These are phyloP conservation scores for Eurypyga helias DNA, from an alignment of 2,113 vertebrate species.

Conservation along the genomic window DNA sequence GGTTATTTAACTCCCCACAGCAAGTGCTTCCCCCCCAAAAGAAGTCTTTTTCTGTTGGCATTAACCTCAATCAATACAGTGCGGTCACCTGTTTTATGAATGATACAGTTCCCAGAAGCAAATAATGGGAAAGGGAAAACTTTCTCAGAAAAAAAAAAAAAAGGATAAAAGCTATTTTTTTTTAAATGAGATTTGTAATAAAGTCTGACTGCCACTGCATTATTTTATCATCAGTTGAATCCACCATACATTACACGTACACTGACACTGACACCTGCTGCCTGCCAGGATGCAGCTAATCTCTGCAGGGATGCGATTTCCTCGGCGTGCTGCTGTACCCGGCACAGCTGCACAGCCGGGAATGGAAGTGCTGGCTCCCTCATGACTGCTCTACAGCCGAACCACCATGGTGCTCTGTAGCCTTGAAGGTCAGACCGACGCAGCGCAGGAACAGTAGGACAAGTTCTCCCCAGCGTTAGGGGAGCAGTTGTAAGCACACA, in stretches of 20 bases:
- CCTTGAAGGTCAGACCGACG: conserved; percentile 4
- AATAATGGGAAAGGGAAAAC: neutral
- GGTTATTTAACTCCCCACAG: neutral
- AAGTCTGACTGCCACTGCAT: neutral
- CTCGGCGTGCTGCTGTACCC: neutral
- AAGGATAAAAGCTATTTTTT: neutral
- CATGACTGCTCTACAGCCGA: neutral
- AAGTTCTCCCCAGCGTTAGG: neutral
- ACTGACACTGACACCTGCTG: neutral
- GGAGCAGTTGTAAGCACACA: neutral
- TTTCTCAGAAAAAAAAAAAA: neutral
- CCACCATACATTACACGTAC: neutral
- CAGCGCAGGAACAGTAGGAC: neutral
- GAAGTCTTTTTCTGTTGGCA: neutral
- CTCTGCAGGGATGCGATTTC: neutral
- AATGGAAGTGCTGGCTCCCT: neutral
- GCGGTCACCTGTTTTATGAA: neutral
- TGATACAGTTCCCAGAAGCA: neutral
- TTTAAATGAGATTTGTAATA: neutral
- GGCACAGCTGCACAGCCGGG: neutral
- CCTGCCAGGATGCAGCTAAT: neutral
- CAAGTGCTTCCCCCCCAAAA: rapidly evolving
- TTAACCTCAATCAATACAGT: neutral
- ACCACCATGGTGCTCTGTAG: neutral
- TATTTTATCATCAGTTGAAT: neutral